Evolutionary conservation across 1,140 invertebrate species (phyloP).

Genomic region (Hydropsyche tenuis): DNA sequence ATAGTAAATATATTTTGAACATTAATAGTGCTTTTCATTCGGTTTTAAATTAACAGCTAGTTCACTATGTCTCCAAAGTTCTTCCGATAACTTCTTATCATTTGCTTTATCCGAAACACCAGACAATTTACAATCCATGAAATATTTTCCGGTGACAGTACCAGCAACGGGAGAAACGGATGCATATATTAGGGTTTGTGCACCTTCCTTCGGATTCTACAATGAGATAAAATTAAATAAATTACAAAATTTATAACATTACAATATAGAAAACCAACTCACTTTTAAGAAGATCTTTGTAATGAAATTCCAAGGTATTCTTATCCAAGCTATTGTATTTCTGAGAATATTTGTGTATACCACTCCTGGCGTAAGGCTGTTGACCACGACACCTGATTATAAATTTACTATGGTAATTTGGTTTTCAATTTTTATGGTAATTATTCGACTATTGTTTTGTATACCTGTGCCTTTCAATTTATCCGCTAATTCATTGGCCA

Average conservation of each 20-base stretch:
- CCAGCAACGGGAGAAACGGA: conserved; percentile 20
- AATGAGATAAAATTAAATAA: conserved; percentile 57
- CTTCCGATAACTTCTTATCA: conserved; percentile 39
- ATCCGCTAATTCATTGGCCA: conserved; percentile 77
- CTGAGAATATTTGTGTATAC: conserved; percentile 61
- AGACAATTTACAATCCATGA: conserved; percentile 65
- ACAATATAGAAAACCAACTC: not conserved
- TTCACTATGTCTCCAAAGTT: conserved; percentile 39
- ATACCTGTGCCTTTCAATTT: conserved; percentile 72
- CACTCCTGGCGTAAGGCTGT: conserved; percentile 82
- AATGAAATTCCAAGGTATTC: conserved; percentile 29
- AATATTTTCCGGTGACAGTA: conserved; percentile 68
- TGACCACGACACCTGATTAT: conserved; percentile 69
- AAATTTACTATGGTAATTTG: not conserved
- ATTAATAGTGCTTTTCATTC: conserved; percentile 33
- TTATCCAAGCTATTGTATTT: conserved; percentile 54
- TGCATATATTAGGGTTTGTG: conserved; percentile 72
- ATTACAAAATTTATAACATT: conserved; percentile 1
- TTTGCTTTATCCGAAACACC: conserved; percentile 46
- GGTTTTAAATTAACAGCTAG: conserved; percentile 33
- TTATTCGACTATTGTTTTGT: not conserved
- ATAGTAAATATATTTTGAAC: too few relatives aligned
- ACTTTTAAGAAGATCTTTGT: conserved; percentile 37
- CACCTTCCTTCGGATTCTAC: conserved; percentile 73
- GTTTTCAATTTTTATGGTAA: not conserved